Conservation (phyloP, 2,113 vertebrate species). For the Conger conger region DNA sequence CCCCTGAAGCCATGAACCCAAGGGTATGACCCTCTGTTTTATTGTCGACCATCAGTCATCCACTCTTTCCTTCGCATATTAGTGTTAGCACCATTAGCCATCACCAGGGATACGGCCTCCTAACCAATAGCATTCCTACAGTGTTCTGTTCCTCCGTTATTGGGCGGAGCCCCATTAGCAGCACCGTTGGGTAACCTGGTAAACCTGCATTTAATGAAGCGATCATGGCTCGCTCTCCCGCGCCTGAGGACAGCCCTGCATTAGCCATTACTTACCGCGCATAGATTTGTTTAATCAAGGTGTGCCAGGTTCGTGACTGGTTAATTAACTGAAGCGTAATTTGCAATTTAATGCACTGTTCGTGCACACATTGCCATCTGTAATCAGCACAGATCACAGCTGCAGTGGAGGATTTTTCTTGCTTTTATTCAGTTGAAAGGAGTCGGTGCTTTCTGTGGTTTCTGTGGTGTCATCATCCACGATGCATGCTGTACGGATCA, state of each 20-base stretch:
- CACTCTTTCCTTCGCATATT: no score
- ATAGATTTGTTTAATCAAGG: slow-evolving; percentile 21
- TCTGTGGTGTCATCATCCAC: not conserved
- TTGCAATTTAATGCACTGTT: not conserved
- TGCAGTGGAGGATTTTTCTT: not conserved
- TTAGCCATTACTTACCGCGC: slow-evolving; percentile 1
- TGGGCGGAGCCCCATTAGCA: no score
- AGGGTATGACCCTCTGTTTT: no score
- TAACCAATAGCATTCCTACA: no score
- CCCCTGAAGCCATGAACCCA: no score
- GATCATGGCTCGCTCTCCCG: not conserved
- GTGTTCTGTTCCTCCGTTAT: no score
- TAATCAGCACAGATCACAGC: not conserved
- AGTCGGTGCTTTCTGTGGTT: not conserved
- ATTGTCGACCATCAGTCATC: no score
- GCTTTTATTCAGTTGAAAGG: not conserved
- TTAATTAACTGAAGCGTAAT: slow-evolving; percentile 20
- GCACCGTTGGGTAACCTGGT: no score
- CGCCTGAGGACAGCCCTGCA: not conserved
- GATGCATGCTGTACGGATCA: not conserved
- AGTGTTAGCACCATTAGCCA: no score
- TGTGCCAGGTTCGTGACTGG: not conserved
- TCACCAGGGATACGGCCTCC: no score
- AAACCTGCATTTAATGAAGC: slow-evolving; percentile 1
- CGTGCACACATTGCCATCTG: not conserved